Evolutionary conservation across 1,140 invertebrate species (phyloP).

Genomic region (Tenebrio molitor): DNA sequence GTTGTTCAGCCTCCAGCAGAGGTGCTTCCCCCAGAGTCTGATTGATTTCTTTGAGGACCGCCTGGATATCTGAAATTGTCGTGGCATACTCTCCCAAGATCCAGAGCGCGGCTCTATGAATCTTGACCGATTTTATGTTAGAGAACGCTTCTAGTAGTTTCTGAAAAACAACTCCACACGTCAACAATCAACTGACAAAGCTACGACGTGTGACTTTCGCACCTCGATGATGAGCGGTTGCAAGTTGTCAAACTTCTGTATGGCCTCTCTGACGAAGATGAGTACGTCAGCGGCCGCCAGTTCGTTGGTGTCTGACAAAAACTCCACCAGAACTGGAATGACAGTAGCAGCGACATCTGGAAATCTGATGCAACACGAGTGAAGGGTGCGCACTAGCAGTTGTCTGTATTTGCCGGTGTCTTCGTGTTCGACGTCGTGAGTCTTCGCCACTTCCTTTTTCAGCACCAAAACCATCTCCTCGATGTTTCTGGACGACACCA

Average conservation of each 20-base stretch:
- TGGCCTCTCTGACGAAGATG: slow-evolving; percentile 94
- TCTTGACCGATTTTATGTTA: slow-evolving; percentile 85
- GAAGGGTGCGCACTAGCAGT: slow-evolving; percentile 93
- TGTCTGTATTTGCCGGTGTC: slow-evolving; percentile 97
- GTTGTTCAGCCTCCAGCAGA: slow-evolving; percentile 91
- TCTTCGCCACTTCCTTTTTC: slow-evolving; percentile 96
- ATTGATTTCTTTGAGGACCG: slow-evolving; percentile 83
- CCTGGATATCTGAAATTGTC: slow-evolving; percentile 81
- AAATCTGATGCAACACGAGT: slow-evolving; percentile 97
- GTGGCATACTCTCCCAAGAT: slow-evolving; percentile 97
- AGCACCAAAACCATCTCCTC: slow-evolving; percentile 96
- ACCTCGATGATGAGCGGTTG: slow-evolving; percentile 85
- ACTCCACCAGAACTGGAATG: slow-evolving; percentile 95
- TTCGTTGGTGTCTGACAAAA: slow-evolving; percentile 96
- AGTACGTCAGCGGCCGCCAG: slow-evolving; percentile 94
- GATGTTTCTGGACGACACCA: slow-evolving; percentile 94
- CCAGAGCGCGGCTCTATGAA: slow-evolving; percentile 97
- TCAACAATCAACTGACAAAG: too few species aligned
- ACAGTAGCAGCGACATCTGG: slow-evolving; percentile 95
- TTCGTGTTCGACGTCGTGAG: slow-evolving; percentile 93
- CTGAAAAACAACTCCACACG: too few species aligned
- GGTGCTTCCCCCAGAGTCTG: slow-evolving; percentile 89
- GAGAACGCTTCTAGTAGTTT: slow-evolving; percentile 86
- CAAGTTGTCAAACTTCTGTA: slow-evolving; percentile 91
- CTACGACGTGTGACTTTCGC: too few species aligned